These are phyloP conservation scores for Trachops cirrhosus DNA, from an alignment of 2,797 vertebrate genomes.

Conservation along the genomic window DNA sequence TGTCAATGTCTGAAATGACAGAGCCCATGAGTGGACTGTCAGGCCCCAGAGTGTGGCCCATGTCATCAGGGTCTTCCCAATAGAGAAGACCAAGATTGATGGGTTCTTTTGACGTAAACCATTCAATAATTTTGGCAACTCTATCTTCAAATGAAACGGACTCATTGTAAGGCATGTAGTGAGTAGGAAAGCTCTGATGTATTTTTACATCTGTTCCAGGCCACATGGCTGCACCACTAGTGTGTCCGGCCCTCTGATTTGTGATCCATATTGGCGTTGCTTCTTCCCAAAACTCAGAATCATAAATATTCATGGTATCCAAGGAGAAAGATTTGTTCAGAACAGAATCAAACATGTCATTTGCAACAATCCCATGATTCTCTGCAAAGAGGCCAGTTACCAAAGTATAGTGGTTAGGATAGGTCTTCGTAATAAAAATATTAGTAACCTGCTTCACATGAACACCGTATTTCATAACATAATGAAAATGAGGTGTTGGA, in stretches of 20 bases:
- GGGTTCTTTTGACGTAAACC: constrained; percentile 89
- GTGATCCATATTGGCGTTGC: constrained; percentile 93
- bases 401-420: constrained; percentile 93
- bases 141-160: constrained; percentile 89
- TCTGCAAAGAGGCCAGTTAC: constrained; percentile 94
- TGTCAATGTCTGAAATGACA: constrained; percentile 88
- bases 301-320: constrained; percentile 86
- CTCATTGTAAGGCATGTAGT: constrained; percentile 89
- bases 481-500: constrained; percentile 88
- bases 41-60: constrained; percentile 90
- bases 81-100: constrained; percentile 93
- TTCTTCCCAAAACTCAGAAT: constrained; percentile 92
- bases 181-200: constrained; percentile 85
- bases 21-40: constrained; percentile 88
- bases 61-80: constrained; percentile 94
- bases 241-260: constrained; percentile 88
- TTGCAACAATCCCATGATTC: constrained; percentile 91
- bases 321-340: constrained; percentile 91
- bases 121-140: constrained; percentile 87
- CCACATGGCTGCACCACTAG: constrained; percentile 94
- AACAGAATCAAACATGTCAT: constrained; percentile 92
- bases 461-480: constrained; percentile 86
- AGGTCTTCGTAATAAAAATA: constrained; percentile 93
- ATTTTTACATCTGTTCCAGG: constrained; percentile 93
- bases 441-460: constrained; percentile 88